These are phyloP conservation scores for Scomberomorus guttatus DNA, from an alignment of 2,797 vertebrate genomes.

Conservation along the genomic window DNA sequence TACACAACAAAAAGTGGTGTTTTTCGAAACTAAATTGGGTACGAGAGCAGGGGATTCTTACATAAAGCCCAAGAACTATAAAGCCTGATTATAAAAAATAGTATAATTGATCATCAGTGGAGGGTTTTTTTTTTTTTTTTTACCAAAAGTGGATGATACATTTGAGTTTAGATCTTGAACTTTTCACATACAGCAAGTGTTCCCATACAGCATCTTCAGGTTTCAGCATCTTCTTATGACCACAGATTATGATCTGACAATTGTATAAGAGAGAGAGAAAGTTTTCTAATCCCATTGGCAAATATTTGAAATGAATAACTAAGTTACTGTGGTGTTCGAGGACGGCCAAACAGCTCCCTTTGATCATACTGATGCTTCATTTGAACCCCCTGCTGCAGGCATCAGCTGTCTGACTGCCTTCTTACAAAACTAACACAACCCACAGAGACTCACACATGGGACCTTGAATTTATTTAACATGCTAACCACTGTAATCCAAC, in stretches of 20 bases:
- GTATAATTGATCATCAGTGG: not conserved
- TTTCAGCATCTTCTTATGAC: not conserved
- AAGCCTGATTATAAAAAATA: not conserved
- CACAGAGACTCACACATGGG: not conserved
- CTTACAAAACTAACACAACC: conserved; percentile 26
- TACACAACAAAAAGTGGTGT: not conserved
- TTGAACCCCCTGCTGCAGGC: conserved; percentile 23
- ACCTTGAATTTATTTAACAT: conserved; percentile 11
- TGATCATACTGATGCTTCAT: conserved; percentile 43
- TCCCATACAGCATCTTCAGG: not conserved
- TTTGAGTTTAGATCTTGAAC: not conserved
- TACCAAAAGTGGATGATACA: not conserved
- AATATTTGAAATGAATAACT: conserved; percentile 36
- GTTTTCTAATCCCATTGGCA: conserved; percentile 33
- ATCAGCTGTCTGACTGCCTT: conserved; percentile 36
- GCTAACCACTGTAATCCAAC: conserved; percentile 1
- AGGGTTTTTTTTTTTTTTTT: not conserved
- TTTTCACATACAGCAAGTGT: no score
- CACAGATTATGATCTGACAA: not conserved
- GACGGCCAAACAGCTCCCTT: conserved; percentile 24
- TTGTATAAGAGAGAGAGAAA: conserved; percentile 1
- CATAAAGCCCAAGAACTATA: no score
- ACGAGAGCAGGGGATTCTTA: no score
- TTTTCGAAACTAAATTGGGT: not conserved
- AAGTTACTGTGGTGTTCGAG: conserved; percentile 24